Conservation (phyloP, 2,113 vertebrate genomes). For the Equus quagga region DNA sequence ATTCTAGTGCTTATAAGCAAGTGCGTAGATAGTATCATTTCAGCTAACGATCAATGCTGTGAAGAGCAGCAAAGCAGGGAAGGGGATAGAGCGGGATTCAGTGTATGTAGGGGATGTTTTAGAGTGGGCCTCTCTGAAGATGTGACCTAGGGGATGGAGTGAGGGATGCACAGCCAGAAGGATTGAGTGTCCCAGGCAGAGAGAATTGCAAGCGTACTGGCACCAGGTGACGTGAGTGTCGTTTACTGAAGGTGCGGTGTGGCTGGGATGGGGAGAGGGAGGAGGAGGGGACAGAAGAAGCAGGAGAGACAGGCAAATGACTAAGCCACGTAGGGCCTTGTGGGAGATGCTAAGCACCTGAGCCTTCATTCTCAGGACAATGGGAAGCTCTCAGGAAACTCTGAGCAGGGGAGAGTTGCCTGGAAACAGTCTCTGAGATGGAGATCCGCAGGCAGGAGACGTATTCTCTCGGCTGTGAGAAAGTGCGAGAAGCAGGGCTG, state of each 20-base stretch:
- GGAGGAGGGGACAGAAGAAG: not conserved
- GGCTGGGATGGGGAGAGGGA: not conserved
- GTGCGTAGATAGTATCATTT: not conserved
- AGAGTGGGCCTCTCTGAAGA: not conserved
- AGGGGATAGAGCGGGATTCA: not conserved
- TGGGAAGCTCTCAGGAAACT: not conserved
- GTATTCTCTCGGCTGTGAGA: fast-evolving
- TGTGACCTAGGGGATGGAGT: not conserved
- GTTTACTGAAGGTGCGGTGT: not conserved
- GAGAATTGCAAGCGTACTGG: not conserved
- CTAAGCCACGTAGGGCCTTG: not conserved
- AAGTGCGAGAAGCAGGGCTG: not conserved
- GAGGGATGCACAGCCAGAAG: too few species aligned
- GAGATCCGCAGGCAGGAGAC: fast-evolving
- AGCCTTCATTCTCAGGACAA: not conserved
- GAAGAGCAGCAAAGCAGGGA: not conserved
- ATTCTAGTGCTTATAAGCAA: not conserved
- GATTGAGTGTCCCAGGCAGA: not conserved
- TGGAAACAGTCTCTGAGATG: not conserved
- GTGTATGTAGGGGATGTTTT: not conserved
- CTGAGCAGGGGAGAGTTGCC: not conserved
- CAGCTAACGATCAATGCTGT: not conserved
- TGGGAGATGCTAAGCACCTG: not conserved
- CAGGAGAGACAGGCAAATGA: not conserved
- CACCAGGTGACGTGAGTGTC: fast-evolving